Percentiles rank a stretch among this genome's conserved stretches.
Conservation (phyloP, 2,113 vertebrate species). For the Plectropomus leopardus region DNA sequence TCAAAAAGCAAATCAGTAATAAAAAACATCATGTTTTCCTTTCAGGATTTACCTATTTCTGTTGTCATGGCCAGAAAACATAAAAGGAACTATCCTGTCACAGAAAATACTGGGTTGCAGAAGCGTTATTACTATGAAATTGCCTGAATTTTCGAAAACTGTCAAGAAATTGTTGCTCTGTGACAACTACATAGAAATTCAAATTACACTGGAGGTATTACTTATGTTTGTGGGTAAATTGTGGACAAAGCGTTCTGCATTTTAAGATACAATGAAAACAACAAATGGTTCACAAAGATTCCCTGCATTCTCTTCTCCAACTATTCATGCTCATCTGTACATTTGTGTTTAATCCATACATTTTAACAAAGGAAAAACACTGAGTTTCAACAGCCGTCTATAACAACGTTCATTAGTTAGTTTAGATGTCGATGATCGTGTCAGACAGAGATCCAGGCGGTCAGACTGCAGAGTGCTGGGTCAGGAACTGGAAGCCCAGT, state of each 20-base stretch:
- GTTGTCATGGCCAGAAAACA: not conserved
- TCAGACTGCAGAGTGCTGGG: constrained; percentile 52
- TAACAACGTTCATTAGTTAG: not conserved
- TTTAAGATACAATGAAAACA: not conserved
- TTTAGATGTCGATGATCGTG: not conserved
- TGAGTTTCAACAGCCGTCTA: not conserved
- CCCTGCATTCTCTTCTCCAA: not conserved
- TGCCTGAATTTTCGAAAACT: not conserved
- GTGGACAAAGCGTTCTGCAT: not conserved
- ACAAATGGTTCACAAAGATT: not conserved
- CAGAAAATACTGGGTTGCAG: not conserved
- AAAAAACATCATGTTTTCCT: not conserved
- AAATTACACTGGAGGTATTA: not conserved
- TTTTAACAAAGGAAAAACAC: not conserved
- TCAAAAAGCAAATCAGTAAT: not conserved
- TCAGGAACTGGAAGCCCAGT: constrained; percentile 53
- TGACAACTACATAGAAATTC: not conserved
- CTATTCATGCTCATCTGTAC: not conserved
- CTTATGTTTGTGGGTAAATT: not conserved
- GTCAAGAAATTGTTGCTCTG: not conserved
- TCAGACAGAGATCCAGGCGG: constrained; percentile 42
- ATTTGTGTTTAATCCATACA: too few relatives aligned
- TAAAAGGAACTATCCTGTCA: not conserved
- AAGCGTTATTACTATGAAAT: too few relatives aligned
- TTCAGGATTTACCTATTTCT: not conserved